A percentile compares a stretch with the other conserved stretches of the same genome.
These are phyloP conservation scores for Drosophila tanythrix DNA, from an alignment of 2,888 invertebrate species.

Conservation along the genomic window DNA sequence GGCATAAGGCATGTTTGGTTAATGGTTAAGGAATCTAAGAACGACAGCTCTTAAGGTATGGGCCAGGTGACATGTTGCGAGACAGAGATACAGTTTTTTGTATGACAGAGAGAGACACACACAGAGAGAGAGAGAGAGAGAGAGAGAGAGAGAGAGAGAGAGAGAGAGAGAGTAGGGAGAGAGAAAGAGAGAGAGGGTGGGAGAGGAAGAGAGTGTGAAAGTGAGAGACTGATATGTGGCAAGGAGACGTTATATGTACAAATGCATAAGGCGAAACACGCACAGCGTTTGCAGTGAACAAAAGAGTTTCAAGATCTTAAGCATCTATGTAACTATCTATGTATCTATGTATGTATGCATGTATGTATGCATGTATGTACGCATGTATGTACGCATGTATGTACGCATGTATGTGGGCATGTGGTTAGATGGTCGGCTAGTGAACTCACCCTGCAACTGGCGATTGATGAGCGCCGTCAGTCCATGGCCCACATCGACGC, in stretches of 20 bases:
- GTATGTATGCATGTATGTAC: neutral
- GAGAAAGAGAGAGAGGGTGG: neutral
- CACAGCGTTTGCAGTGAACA: conserved; percentile 8
- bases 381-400: neutral
- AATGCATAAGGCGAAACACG: conserved; percentile 5
- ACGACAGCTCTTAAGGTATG: neutral
- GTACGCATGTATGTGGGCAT: neutral
- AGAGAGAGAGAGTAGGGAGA: neutral
- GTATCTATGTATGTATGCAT: neutral
- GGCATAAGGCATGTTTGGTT: conserved; percentile 5
- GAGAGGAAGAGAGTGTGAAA: conserved; percentile 4
- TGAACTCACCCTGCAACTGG: conserved; percentile 90
- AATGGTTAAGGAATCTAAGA: conserved; percentile 1
- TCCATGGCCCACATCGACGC: conserved; percentile 88
- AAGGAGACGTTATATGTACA: conserved; percentile 1
- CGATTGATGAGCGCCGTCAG: conserved; percentile 91
- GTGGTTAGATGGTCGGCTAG: neutral
- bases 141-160: neutral
- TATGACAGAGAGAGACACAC: neutral
- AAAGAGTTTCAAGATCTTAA: neutral
- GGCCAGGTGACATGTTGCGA: conserved; percentile 2
- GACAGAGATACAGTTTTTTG: neutral
- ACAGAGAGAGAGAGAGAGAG: neutral
- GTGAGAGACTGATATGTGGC: conserved; percentile 1
- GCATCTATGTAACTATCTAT: neutral